These are phyloP conservation scores for Peromyscus leucopus DNA, from an alignment of 2,113 vertebrate species.

Conservation along the genomic window DNA sequence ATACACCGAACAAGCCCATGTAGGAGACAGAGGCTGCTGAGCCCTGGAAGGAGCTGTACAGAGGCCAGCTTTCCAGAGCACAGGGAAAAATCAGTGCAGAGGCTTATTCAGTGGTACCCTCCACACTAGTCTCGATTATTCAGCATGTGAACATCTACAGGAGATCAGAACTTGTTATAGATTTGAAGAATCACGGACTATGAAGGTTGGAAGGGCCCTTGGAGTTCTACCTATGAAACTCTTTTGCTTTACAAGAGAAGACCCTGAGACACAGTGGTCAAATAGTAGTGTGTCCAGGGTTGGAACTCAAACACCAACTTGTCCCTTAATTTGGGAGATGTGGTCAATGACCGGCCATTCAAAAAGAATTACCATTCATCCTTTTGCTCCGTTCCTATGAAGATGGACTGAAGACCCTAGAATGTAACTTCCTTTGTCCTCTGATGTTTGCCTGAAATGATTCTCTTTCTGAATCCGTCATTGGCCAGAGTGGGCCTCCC, in stretches of 20 bases:
- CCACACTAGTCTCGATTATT: neutral
- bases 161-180: neutral
- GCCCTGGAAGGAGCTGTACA: neutral
- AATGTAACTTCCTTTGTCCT: neutral
- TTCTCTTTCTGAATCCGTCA: constrained; percentile 25
- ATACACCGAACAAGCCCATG: neutral
- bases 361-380: neutral
- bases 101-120: neutral
- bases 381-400: neutral
- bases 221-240: neutral
- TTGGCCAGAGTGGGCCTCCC: neutral
- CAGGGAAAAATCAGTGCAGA: neutral
- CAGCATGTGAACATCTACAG: neutral
- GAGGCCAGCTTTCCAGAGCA: neutral
- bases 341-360: neutral
- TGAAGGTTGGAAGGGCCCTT: neutral
- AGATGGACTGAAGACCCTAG: neutral
- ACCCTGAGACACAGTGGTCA: neutral
- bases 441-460: constrained; percentile 19
- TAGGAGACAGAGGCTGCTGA: neutral
- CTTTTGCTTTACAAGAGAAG: neutral
- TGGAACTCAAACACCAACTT: neutral
- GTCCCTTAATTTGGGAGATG: neutral
- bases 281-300: neutral
- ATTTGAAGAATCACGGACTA: neutral